These are phyloP conservation scores for Pogoniulus pusillus DNA, from an alignment of 2,797 vertebrate species.

Conservation along the genomic window DNA sequence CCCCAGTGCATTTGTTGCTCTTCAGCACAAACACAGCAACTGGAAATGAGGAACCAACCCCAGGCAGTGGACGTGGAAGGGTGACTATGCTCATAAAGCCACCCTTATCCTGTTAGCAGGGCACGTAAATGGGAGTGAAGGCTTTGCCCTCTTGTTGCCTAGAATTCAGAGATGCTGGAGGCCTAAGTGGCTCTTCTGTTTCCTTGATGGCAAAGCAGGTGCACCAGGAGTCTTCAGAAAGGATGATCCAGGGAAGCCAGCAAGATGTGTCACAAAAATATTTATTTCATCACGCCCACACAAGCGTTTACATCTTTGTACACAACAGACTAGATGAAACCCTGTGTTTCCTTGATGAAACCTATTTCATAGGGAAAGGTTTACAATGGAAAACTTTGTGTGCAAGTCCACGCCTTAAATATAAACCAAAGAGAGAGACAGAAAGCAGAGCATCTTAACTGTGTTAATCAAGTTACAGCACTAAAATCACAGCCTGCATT, in stretches of 20 bases:
- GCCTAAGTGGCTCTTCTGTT: not conserved
- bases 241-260: not conserved
- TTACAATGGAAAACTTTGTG: not conserved
- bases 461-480: not conserved
- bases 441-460: not conserved
- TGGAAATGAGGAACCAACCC: not conserved
- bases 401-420: not conserved
- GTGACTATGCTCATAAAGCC: not conserved
- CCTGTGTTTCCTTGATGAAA: not conserved
- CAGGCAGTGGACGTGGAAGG: not conserved
- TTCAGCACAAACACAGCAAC: not conserved
- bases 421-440: not conserved
- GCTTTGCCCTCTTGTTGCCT: not conserved
- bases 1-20: not conserved
- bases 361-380: not conserved
- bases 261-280: slow-evolving; percentile 17
- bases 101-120: not conserved
- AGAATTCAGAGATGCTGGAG: not conserved
- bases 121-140: not conserved
- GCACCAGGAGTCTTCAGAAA: not conserved
- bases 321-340: slow-evolving; percentile 3
- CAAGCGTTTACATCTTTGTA: not conserved
- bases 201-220: not conserved
- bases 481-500: slow-evolving; percentile 31
- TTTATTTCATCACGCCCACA: slow-evolving; percentile 40